A percentile compares a stretch with the other conserved stretches of the same genome.
phyloP scores from a whole-genome alignment of 1,140 invertebrate species.

The Lutraria rhynchaena region DNA sequence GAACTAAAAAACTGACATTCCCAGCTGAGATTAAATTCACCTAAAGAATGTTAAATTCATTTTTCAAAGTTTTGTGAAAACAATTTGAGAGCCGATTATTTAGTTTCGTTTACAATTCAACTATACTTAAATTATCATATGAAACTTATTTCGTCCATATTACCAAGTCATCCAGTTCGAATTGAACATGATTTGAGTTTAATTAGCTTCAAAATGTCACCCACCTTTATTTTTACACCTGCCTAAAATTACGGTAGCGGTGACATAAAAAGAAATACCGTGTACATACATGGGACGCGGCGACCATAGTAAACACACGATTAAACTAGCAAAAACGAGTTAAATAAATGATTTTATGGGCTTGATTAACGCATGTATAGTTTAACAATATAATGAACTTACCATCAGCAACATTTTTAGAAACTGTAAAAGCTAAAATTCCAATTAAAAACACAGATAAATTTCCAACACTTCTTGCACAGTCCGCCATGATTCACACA shows the following conservation, averaged over 20 bases:
- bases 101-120: no score
- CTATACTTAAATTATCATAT: no score
- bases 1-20: no score
- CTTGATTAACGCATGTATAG: no score
- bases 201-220: slow-evolving; percentile 5
- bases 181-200: no score
- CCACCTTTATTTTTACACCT: slow-evolving; percentile 21
- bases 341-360: no score
- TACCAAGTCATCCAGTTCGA: no score
- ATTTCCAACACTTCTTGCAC: slow-evolving; percentile 46
- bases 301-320: slow-evolving; percentile 13
- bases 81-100: no score
- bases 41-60: no score
- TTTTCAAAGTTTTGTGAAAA: no score
- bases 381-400: background rate
- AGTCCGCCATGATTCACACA: slow-evolving; percentile 46
- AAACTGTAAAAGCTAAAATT: slow-evolving; percentile 31
- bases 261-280: slow-evolving; percentile 5
- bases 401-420: slow-evolving; percentile 30
- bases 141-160: no score
- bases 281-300: slow-evolving; percentile 27
- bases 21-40: no score
- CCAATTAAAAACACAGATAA: slow-evolving; percentile 53
- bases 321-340: background rate
- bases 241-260: slow-evolving; percentile 36